phyloP scores from a whole-genome alignment of 2,113 vertebrate genomes.

The Colaptes auratus region DNA sequence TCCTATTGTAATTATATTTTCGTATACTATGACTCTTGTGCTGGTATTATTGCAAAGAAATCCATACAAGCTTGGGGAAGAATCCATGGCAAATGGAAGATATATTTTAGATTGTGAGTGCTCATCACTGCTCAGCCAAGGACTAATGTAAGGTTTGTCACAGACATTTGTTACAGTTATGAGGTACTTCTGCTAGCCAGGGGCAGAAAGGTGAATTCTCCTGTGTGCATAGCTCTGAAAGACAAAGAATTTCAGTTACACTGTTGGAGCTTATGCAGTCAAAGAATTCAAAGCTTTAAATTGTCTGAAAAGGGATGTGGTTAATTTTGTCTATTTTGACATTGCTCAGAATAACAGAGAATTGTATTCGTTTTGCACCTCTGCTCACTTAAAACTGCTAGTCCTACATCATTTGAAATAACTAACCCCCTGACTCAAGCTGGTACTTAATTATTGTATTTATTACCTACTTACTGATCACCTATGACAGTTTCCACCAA shows the following conservation, averaged over 20 bases:
- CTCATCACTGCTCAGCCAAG: slow-evolving; percentile 45
- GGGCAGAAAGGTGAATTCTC: slow-evolving; percentile 34
- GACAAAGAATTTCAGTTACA: slow-evolving; percentile 43
- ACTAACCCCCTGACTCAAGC: not conserved
- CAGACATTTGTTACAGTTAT: slow-evolving; percentile 41
- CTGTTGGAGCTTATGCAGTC: slow-evolving; percentile 7
- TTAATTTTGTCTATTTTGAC: slow-evolving; percentile 50
- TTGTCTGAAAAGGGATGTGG: slow-evolving; percentile 20
- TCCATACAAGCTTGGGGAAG: not conserved
- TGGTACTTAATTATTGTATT: slow-evolving; percentile 2
- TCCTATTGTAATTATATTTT: slow-evolving; percentile 5
- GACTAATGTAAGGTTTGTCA: slow-evolving; percentile 17
- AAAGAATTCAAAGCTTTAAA: slow-evolving; percentile 55
- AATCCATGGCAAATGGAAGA: not conserved
- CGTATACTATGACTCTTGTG: not conserved
- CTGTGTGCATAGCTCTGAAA: slow-evolving; percentile 46
- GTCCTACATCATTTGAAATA: slow-evolving; percentile 8
- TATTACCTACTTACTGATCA: slow-evolving; percentile 39
- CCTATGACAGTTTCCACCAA: not conserved
- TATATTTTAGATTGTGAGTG: slow-evolving; percentile 41
- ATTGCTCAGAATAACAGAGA: slow-evolving; percentile 48
- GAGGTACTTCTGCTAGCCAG: slow-evolving; percentile 52
- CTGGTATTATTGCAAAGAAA: not conserved
- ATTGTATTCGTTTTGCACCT: not conserved
- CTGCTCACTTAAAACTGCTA: slow-evolving; percentile 28